Conservation (phyloP, 2,797 vertebrate species). For the Schizopygopsis pylzovi region DNA sequence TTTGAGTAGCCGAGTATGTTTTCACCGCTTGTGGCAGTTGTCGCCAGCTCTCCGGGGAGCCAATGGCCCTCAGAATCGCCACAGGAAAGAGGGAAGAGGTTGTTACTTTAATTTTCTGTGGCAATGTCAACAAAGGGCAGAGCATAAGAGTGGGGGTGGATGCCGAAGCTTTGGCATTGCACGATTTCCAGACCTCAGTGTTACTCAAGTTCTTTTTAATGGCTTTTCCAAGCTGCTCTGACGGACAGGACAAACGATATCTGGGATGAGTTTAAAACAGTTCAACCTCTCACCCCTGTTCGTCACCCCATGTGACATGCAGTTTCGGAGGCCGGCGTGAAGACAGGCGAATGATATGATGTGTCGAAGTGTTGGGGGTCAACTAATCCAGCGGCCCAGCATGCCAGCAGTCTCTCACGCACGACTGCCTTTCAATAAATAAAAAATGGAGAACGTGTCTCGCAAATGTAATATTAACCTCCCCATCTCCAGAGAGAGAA, state of each 20-base stretch:
- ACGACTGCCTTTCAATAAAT: constrained; percentile 85
- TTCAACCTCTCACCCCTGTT: constrained; percentile 48
- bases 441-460: constrained; percentile 81
- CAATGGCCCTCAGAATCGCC: constrained; percentile 63
- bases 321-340: constrained; percentile 32
- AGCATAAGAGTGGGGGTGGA: constrained; percentile 37
- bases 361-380: constrained; percentile 48
- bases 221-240: constrained; percentile 34
- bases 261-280: constrained; percentile 57
- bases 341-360: constrained; percentile 35
- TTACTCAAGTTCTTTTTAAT: constrained; percentile 49
- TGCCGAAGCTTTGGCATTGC: neutral
- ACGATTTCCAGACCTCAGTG: constrained; percentile 2
- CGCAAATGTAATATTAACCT: constrained; percentile 86
- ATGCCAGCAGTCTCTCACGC: constrained; percentile 71
- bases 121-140: constrained; percentile 50
- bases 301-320: constrained; percentile 44
- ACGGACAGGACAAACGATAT: constrained; percentile 51
- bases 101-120: constrained; percentile 38
- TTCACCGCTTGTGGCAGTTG: constrained; percentile 56
- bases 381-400: constrained; percentile 54
- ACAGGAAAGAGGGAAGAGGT: constrained; percentile 54
- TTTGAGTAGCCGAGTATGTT: constrained; percentile 71
- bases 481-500: constrained; percentile 72
- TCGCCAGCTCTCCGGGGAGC: constrained; percentile 54